These are phyloP conservation scores for Ichneumoninae sp. DNA, from an alignment of 2,888 invertebrate species.

Conservation along the genomic window DNA sequence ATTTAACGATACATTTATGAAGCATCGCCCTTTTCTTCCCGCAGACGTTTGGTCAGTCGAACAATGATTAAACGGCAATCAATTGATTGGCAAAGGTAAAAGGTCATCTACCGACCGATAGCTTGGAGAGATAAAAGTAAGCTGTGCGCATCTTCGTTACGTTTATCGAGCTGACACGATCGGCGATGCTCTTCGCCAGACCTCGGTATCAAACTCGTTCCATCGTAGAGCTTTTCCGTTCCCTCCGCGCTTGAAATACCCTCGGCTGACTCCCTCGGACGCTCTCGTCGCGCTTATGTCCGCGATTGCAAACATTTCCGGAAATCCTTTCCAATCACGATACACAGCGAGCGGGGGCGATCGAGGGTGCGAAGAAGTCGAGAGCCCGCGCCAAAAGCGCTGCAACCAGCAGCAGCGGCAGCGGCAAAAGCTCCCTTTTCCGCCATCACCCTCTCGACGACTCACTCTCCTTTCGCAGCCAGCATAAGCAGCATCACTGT, in stretches of 20 bases:
- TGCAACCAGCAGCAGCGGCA: slow-evolving; percentile 45
- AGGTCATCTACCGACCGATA: not conserved
- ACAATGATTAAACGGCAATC: slow-evolving; percentile 48
- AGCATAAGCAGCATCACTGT: slow-evolving; percentile 50
- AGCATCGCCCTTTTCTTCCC: slow-evolving; percentile 2
- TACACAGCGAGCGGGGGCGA: slow-evolving; percentile 43
- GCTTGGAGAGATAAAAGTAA: slow-evolving; percentile 28
- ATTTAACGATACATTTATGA: slow-evolving; percentile 28
- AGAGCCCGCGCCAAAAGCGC: slow-evolving; percentile 35
- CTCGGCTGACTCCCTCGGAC: slow-evolving; percentile 27
- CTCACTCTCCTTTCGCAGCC: slow-evolving; percentile 59
- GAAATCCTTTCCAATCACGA: slow-evolving; percentile 70
- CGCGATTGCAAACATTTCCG: slow-evolving; percentile 64
- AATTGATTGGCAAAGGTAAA: slow-evolving; percentile 56
- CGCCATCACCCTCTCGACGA: slow-evolving; percentile 57
- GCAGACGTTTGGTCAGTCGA: slow-evolving; percentile 13
- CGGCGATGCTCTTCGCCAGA: slow-evolving; percentile 32
- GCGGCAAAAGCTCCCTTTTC: slow-evolving; percentile 37
- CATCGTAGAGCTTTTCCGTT: slow-evolving; percentile 38
- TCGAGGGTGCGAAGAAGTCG: slow-evolving; percentile 43
- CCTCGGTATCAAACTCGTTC: slow-evolving; percentile 32
- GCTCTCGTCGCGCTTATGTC: slow-evolving; percentile 47
- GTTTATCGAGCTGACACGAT: slow-evolving; percentile 52
- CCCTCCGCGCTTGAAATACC: slow-evolving; percentile 24
- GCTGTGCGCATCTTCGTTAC: slow-evolving; percentile 43